Evolutionary conservation across 2,113 vertebrate genomes (phyloP), one percentile per base, ranked within the genome.

Genomic region (Coreoperca whiteheadi): DNA sequence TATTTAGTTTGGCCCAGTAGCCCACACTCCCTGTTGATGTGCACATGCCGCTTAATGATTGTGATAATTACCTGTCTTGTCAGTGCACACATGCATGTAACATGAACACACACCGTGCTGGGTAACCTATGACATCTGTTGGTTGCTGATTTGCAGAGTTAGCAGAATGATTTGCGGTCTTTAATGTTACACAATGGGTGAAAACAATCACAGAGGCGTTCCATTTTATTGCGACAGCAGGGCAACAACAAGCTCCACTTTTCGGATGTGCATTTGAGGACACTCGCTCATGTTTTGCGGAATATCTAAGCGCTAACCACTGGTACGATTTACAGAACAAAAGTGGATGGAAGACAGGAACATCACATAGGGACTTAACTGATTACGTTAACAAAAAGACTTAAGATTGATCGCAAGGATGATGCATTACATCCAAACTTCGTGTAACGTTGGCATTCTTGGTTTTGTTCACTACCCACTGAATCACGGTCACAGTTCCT

Each of bases 121-220:
- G 32, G 4, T 34, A 32, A 37, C 57, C 28, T 25, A 25, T 21
- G 6, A 1, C 14, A n/a, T 43, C n/a, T 66, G 9, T 23, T 59
- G 46, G 54, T 54, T 77, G 48, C 18, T 76, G 16, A 76, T 73
- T 72, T 57, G 48, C n/a, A 54, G 9, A 34, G 72, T 73, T 72
- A 51, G 48, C n/a, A 54, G 50, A 50, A 32, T 20, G 39, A 50
- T 70, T 70, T 53, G 48, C n/a, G 20, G 21, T n/a, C 18, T 28
- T n/a, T 10, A 46, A 30, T 48, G 65, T 59, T 20, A n/a, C 11
- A 23, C 3, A 4, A 1, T 6, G 1, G 21, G 1, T 28, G 7
- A 30, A 54, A 46, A 43, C 8, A 4, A 25, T 50, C 11, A 25
- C 25, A 60, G 11, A 43, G 9, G n/a, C n/a, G n/a, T n/a, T n/a